phyloP scores from a whole-genome alignment of 2,113 vertebrate species.

The Brienomyrus brachyistius region DNA sequence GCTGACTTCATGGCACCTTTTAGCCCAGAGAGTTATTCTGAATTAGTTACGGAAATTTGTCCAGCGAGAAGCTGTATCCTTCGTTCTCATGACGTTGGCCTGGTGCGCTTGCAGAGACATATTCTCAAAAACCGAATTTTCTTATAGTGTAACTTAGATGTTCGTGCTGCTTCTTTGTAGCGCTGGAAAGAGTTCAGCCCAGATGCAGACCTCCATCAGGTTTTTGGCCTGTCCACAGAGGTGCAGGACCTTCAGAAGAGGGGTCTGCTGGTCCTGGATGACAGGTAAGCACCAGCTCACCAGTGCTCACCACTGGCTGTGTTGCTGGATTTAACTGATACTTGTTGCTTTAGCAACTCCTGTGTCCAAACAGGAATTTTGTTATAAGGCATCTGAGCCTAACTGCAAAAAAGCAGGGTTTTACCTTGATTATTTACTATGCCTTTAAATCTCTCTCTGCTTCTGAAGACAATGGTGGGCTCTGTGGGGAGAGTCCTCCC shows the following conservation, averaged over 20 bases:
- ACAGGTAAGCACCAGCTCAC: slow-evolving; percentile 51
- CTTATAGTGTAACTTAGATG: background rate
- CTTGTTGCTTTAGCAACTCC: background rate
- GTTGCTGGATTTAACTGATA: background rate
- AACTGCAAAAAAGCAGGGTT: background rate
- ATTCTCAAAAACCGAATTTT: background rate
- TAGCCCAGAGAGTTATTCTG: background rate
- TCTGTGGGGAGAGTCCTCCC: too few species aligned
- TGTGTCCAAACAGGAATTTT: background rate
- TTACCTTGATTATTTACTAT: background rate
- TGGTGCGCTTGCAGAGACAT: too few species aligned
- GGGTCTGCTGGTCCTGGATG: slow-evolving; percentile 67
- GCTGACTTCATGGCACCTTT: background rate
- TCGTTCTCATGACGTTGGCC: background rate
- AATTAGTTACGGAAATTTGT: background rate
- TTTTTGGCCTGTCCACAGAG: slow-evolving; percentile 56
- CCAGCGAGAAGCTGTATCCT: background rate
- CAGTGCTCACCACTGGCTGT: too few species aligned
- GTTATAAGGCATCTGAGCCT: background rate
- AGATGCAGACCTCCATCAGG: slow-evolving; percentile 49
- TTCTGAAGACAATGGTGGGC: background rate
- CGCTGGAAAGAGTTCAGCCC: slow-evolving; percentile 72
- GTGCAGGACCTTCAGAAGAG: slow-evolving; percentile 50
- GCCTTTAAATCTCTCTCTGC: background rate
- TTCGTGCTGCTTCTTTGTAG: slow-evolving; percentile 46